Evolutionary conservation across 2,888 invertebrate species (phyloP).

Genomic region (Ormyrus rosae): DNA sequence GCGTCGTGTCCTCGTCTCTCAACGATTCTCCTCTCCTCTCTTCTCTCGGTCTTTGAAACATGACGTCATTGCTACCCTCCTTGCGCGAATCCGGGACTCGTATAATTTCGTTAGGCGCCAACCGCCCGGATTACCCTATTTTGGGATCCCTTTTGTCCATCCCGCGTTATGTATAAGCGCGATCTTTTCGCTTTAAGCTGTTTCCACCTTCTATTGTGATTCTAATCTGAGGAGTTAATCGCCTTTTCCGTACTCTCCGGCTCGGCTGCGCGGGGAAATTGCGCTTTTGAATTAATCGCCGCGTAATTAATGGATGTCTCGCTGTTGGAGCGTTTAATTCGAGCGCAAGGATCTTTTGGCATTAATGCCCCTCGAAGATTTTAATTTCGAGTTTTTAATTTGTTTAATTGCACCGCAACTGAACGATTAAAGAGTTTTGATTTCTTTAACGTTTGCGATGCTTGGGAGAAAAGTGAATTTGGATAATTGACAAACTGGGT

Average conservation of each 20-base stretch:
- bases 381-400: constrained; percentile 4
- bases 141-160: constrained; percentile 28
- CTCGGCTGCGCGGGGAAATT: constrained; percentile 43
- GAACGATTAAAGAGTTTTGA: neutral
- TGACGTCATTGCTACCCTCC: neutral
- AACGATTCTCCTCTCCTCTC: neutral
- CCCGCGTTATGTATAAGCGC: constrained; percentile 22
- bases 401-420: constrained; percentile 14
- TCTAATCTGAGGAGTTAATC: constrained; percentile 57
- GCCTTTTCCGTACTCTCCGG: constrained; percentile 2
- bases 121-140: constrained; percentile 6
- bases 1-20: neutral
- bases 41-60: constrained; percentile 26
- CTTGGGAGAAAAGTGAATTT: neutral
- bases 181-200: constrained; percentile 51
- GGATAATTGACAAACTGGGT: too few species aligned
- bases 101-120: neutral
- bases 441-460: neutral
- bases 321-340: constrained; percentile 40
- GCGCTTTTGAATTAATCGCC: constrained; percentile 57
- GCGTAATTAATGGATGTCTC: constrained; percentile 54
- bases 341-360: constrained; percentile 9
- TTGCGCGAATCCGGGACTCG: constrained; percentile 8
- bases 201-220: constrained; percentile 53
- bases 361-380: constrained; percentile 17